A percentile compares a stretch with the other conserved stretches of the same genome.
phyloP scores from a whole-genome alignment of 2,113 vertebrate genomes.

The Eurystomus gularis region DNA sequence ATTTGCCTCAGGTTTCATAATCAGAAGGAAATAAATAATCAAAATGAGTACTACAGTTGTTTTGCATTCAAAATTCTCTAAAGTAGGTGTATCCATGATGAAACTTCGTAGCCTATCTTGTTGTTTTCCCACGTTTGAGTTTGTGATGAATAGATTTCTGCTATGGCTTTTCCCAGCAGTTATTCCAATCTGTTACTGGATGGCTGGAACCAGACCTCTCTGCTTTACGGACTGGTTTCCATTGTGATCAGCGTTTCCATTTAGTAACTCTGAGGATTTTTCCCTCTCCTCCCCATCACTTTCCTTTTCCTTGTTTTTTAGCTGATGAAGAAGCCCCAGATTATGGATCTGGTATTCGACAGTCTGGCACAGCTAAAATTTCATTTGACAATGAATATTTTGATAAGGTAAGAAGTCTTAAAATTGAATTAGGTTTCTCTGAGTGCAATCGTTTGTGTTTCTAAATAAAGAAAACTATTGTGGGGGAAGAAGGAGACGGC shows the following conservation, averaged over 20 bases:
- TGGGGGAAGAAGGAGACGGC: neutral
- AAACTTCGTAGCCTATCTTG: neutral
- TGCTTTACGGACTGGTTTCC: neutral
- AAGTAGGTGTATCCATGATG: neutral
- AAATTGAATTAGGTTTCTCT: neutral
- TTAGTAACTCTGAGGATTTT: neutral
- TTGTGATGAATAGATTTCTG: neutral
- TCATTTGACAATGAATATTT: conserved; percentile 98
- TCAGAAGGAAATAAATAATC: neutral
- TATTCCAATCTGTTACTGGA: neutral
- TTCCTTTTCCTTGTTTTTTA: conserved; percentile 36
- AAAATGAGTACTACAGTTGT: neutral
- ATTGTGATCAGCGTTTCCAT: neutral
- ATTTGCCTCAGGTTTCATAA: neutral
- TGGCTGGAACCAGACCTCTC: neutral
- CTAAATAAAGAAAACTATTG: neutral
- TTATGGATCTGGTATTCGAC: conserved; percentile 95
- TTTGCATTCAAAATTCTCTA: neutral
- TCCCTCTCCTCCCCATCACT: neutral
- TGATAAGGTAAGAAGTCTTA: conserved; percentile 82
- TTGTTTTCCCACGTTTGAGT: neutral
- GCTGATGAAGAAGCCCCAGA: conserved; percentile 98
- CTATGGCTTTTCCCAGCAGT: neutral
- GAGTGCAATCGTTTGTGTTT: neutral
- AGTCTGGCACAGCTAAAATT: conserved; percentile 98